phyloP scores from a whole-genome alignment of 2,113 vertebrate genomes.

The Crotalus horridus region DNA sequence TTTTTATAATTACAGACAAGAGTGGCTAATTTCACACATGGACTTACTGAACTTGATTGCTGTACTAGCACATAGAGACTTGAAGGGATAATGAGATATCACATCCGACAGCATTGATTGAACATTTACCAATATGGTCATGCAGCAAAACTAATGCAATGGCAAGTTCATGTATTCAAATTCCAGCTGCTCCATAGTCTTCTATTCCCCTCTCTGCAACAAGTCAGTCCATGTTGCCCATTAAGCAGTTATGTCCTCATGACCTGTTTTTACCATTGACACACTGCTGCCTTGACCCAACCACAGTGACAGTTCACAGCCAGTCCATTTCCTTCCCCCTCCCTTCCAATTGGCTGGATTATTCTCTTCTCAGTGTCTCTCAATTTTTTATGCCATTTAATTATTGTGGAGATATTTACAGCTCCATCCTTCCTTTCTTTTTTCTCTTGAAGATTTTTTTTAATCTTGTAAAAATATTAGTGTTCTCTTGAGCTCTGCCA shows the following conservation, averaged over 20 bases:
- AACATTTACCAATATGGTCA: neutral
- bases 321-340: neutral
- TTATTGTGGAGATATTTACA: neutral
- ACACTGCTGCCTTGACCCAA: neutral
- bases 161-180: neutral
- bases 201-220: neutral
- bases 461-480: neutral
- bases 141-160: neutral
- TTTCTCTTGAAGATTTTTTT: neutral
- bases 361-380: neutral
- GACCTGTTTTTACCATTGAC: neutral
- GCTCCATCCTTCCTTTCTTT: neutral
- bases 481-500: neutral
- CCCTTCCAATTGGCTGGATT: too few species aligned
- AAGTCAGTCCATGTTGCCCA: neutral
- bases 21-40: neutral
- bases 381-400: neutral
- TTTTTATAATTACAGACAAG: neutral
- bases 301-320: neutral
- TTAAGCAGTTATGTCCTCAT: neutral
- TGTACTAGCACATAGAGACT: neutral
- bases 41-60: neutral
- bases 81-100: neutral
- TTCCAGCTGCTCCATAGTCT: neutral
- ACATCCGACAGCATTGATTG: neutral